Percentiles rank a stretch among this genome's conserved stretches.
phyloP scores from a whole-genome alignment of 2,888 invertebrate genomes.

The Drosophila kokeensis region DNA sequence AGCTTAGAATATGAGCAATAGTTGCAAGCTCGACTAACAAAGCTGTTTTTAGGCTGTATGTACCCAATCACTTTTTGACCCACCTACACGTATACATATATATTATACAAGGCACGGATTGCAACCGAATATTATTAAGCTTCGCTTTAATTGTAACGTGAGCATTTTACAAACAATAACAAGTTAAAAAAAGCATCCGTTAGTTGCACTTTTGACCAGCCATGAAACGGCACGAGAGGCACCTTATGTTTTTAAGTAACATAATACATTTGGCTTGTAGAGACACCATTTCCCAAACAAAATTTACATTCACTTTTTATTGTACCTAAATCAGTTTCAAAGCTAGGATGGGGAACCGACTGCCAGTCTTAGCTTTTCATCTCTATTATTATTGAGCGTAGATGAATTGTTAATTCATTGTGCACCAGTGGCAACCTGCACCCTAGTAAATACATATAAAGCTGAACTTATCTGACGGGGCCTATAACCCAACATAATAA shows the following conservation, averaged over 20 bases:
- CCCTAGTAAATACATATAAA: slow-evolving; percentile 1
- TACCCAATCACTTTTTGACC: slow-evolving; percentile 15
- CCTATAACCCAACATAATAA: background rate
- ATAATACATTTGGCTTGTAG: slow-evolving; percentile 40
- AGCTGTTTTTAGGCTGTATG: slow-evolving; percentile 1
- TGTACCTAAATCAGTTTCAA: slow-evolving; percentile 25
- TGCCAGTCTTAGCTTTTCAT: slow-evolving; percentile 7
- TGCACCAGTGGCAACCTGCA: background rate
- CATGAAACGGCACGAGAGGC: slow-evolving; percentile 30
- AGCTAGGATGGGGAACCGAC: slow-evolving; percentile 9
- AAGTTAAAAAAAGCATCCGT: slow-evolving; percentile 37
- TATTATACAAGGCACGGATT: slow-evolving; percentile 2
- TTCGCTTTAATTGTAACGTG: slow-evolving; percentile 48
- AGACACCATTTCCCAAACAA: slow-evolving; percentile 37
- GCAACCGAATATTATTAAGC: slow-evolving; percentile 18
- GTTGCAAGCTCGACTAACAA: slow-evolving; percentile 1
- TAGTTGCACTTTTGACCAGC: slow-evolving; percentile 63
- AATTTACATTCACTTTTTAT: slow-evolving; percentile 68
- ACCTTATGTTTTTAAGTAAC: slow-evolving; percentile 34
- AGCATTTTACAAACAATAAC: slow-evolving; percentile 43
- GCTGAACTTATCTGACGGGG: background rate
- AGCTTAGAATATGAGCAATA: slow-evolving; percentile 33
- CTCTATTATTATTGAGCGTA: slow-evolving; percentile 59
- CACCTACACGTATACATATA: slow-evolving; percentile 27
- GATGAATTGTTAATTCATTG: slow-evolving; percentile 55